Conservation (phyloP, 1,140 invertebrate genomes). For the Bombyx mori region ASM3026992v2 NC_085125.1:9762001-9762500, state of each 20-base stretch:
- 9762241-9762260: constrained; percentile 16
- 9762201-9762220: constrained; percentile 38
- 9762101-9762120: too few relatives aligned
- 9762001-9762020: too few relatives aligned
- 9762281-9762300: constrained; percentile 3
- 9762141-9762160: too few relatives aligned
- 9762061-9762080: too few relatives aligned
- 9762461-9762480: background rate
- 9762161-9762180: constrained; percentile 11
- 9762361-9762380: background rate
- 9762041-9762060: too few relatives aligned
- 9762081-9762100: too few relatives aligned
- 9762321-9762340: background rate
- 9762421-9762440: too few relatives aligned
- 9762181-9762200: constrained; percentile 41
- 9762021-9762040: too few relatives aligned
- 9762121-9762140: too few relatives aligned
- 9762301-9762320: background rate
- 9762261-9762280: constrained; percentile 17
- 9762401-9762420: too few relatives aligned
- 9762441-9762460: too few relatives aligned
- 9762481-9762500: constrained; percentile 14
- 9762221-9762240: constrained; percentile 40
- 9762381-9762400: background rate
- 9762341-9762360: too few relatives aligned